Evolutionary conservation across 2,113 vertebrate genomes (phyloP), one percentile per base, ranked within the genome.

Genomic region (Odontesthes bonariensis): DNA sequence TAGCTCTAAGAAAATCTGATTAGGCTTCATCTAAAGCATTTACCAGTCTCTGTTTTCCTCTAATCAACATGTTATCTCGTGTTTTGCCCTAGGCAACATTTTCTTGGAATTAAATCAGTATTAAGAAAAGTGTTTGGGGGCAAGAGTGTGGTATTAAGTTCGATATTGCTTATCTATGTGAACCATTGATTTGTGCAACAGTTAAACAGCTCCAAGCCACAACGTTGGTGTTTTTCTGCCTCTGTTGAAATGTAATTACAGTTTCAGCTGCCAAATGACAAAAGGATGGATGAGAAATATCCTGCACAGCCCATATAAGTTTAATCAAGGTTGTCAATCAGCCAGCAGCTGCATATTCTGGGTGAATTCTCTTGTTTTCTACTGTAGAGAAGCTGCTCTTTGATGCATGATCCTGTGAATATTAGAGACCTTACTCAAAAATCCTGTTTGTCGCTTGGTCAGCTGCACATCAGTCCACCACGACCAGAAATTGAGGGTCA

Each of bases 221-320:
- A 84, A 76, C 58, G 73, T 33, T 82, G 73, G 53, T 52, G 56
- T 74, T 84, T 59, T 86, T 77, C 38, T 56, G 55, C 49, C 42
- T 19, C 58, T 71, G 52, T 84, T 83, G 66, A 74, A 85, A 81
- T 79, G 32, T 77, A 85, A 92, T 89, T 83, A 88, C 42, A 80
- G 73, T 72, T 72, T 69, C 20, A 54, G 81, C 71, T 73, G 73
- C 66, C 69, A 46, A 68, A n/a, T 85, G 83, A 89, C 86, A 88
- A 87, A 77, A 79, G 82, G 75, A 86, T 79, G 64, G 85, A 91
- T 88, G 80, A 61, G 80, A 90, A 90, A 91, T 88, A 81, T 91
- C 77, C 82, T 81, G 63, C 56, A 31, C 49, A 70, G 67, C 84
- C 77, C 47, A 54, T 60, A 66, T 44, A 55, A 73, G 32, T 85